Evolutionary conservation across 2,888 invertebrate genomes (phyloP).

Genomic region (Caradrina clavipalpis): DNA sequence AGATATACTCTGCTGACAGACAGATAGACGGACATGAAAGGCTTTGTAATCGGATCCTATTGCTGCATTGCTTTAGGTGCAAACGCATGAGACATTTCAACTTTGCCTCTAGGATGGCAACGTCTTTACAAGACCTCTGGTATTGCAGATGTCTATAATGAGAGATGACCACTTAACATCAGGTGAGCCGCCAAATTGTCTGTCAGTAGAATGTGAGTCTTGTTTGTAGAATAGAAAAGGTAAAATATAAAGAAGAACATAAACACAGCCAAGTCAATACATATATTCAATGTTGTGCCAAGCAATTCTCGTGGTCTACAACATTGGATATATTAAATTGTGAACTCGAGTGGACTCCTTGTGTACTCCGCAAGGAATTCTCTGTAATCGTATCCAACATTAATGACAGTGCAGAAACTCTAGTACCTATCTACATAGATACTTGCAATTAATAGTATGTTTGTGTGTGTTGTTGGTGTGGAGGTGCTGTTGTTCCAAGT

Average conservation of each 20-base stretch:
- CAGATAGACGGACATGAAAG: no score
- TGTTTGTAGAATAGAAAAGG: neutral
- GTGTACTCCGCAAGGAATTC: constrained; percentile 8
- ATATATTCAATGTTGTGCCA: neutral
- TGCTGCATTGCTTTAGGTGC: no score
- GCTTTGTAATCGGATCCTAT: no score
- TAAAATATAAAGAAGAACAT: constrained; percentile 16
- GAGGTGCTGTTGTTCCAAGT: neutral
- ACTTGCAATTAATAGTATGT: neutral
- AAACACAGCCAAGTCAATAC: neutral
- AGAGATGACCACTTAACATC: no score
- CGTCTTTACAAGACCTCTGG: no score
- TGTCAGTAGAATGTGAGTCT: neutral
- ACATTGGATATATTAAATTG: constrained; percentile 13
- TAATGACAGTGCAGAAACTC: constrained; percentile 47
- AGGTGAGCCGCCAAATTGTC: no score
- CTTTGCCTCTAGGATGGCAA: no score
- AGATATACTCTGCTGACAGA: no score
- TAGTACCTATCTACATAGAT: neutral
- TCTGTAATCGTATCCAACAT: constrained; percentile 34
- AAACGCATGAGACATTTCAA: no score
- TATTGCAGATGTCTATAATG: no score
- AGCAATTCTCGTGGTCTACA: neutral
- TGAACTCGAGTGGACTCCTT: constrained; percentile 8
- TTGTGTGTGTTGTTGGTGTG: neutral